These are phyloP conservation scores for Mus pahari DNA, from an alignment of 2,113 vertebrate genomes.

Conservation along the genomic window DNA sequence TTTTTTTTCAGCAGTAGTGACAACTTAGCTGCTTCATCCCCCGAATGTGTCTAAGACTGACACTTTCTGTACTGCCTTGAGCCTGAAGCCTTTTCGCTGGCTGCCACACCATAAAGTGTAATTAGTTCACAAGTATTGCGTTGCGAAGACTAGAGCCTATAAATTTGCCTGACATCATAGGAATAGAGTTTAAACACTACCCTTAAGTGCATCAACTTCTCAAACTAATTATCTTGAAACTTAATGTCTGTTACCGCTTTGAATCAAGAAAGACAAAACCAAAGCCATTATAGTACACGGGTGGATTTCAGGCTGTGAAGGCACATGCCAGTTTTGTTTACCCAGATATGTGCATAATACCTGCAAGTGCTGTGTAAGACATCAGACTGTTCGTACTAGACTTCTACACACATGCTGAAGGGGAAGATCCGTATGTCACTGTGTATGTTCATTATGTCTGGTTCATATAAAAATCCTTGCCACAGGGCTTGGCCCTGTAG, in stretches of 20 bases:
- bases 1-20: background rate
- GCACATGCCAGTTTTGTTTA: background rate
- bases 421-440: background rate
- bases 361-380: background rate
- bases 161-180: background rate
- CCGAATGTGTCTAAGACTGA: background rate
- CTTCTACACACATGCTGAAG: background rate
- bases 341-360: background rate
- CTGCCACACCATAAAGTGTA: constrained; percentile 12
- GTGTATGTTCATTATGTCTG: background rate
- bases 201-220: background rate
- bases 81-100: background rate
- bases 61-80: background rate
- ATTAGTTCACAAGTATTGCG: background rate
- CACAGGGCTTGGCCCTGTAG: background rate
- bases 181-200: constrained; percentile 13
- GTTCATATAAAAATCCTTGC: background rate
- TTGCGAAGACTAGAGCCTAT: background rate
- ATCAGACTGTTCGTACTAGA: background rate
- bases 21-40: background rate
- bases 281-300: background rate
- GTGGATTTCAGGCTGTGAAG: background rate
- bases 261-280: background rate
- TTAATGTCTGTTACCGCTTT: background rate
- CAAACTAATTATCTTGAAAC: background rate